These are phyloP conservation scores for Nycticebus coucang DNA, from an alignment of 2,113 vertebrate species.

Conservation along the genomic window DNA sequence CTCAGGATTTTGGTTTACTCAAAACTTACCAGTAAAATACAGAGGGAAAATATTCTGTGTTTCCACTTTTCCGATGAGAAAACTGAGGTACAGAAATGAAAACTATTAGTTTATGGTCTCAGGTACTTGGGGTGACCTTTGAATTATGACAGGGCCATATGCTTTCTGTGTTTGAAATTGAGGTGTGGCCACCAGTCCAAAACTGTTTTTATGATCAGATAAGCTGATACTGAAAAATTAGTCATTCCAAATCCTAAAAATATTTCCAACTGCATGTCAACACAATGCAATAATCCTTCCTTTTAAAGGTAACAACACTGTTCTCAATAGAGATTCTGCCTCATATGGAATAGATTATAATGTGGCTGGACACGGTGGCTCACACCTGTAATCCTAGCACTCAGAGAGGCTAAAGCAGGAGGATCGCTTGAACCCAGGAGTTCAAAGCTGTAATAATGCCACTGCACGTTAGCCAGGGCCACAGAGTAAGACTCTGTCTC, in stretches of 20 bases:
- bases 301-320: slow-evolving; percentile 15
- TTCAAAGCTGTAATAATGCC: no score
- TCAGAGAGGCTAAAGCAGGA: no score
- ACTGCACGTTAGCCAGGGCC: no score
- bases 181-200: neutral
- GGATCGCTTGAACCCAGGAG: no score
- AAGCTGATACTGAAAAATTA: slow-evolving; percentile 36
- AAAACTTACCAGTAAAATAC: slow-evolving; percentile 19
- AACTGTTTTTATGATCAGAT: slow-evolving; percentile 10
- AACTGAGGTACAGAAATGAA: slow-evolving; percentile 16
- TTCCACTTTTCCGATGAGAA: neutral
- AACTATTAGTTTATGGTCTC: neutral
- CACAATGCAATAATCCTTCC: neutral
- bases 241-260: slow-evolving; percentile 39
- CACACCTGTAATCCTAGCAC: no score
- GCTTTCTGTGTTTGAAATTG: neutral
- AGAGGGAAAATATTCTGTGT: neutral
- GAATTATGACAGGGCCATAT: neutral
- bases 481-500: no score
- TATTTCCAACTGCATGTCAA: slow-evolving; percentile 5
- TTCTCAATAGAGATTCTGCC: slow-evolving; percentile 16
- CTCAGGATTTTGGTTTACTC: neutral
- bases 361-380: no score
- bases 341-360: neutral
- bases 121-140: neutral